Conservation (phyloP, 1,140 invertebrate genomes). For the Zaprionus ornatus region DNA sequence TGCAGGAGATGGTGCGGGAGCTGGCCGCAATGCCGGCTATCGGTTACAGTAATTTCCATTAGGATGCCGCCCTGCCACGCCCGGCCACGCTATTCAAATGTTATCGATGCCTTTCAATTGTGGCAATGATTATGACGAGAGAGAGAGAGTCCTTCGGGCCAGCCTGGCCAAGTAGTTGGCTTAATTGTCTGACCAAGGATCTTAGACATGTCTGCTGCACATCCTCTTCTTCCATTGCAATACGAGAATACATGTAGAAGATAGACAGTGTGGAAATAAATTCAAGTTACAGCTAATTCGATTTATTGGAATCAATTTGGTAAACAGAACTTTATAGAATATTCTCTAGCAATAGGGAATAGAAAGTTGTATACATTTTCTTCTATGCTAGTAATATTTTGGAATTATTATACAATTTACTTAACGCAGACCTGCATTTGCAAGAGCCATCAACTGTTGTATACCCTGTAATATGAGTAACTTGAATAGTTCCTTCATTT, state of each 20-base stretch:
- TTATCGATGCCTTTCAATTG: slow-evolving; percentile 38
- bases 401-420: no score
- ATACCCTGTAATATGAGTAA: no score
- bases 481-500: background rate
- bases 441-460: no score
- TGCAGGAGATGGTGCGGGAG: background rate
- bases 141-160: background rate
- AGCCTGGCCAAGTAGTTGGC: background rate
- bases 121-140: slow-evolving; percentile 2
- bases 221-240: background rate
- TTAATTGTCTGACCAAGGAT: background rate
- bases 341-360: no score
- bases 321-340: no score
- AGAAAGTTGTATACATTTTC: no score
- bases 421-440: no score
- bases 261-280: background rate
- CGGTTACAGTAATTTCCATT: slow-evolving; percentile 28
- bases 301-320: background rate
- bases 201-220: background rate
- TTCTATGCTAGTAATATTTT: no score
- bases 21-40: slow-evolving; percentile 7
- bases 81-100: slow-evolving; percentile 27
- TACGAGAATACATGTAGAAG: no score
- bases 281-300: background rate
- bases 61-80: slow-evolving; percentile 23